Evolutionary conservation across 2,888 invertebrate species (phyloP), one percentile per base, ranked within the genome.

Genomic region (Hypolimnas misippus): DNA sequence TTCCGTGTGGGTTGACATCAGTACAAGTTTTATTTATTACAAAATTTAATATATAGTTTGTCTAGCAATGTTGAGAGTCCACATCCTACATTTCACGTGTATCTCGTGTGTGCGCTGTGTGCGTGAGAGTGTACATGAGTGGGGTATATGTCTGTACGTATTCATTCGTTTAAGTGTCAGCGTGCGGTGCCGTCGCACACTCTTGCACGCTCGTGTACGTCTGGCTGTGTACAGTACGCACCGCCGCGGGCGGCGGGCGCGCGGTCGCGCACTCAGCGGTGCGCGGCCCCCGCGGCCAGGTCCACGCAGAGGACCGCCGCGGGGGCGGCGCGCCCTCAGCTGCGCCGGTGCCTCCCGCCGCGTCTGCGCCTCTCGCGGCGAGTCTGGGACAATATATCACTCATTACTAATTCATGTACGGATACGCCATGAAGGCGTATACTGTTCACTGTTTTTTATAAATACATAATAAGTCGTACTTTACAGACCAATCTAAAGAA

Each of bases 321-420:
- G 86, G 91, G 91, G 89, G 91, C 91, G 82, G 89, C 91, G 89
- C 85, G 82, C 76, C 89, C 91, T 91, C 91, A 91, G 89, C 91
- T 88, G 63, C 83, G 80, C 62, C 83, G 71, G 71, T 84, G 81
- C 0, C 83, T 75, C 0, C 84, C 83, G 10, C 85, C 84, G 0
- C 89, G 81, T 0, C 90, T 76, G 1, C 89, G 87, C 4, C 88
- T 71, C 81, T 87, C 87, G 77, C 88, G 87, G 0, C 83, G 80
- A 14, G 76, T 76, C 80, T 80, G 73, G 3, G 6, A 19, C 8
- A 14, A 12, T 2, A 8, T 38, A 40, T 12, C 16, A 40, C n/a
- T n/a, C 4, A 51, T 35, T n/a, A n/a, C n/a, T n/a, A 17, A 44
- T 50, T 25, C 7, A 4, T 44, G 35, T n/a, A n/a, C 33, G 33